phyloP scores from a whole-genome alignment of 2,113 vertebrate genomes.

The Colinus virginianus region DNA sequence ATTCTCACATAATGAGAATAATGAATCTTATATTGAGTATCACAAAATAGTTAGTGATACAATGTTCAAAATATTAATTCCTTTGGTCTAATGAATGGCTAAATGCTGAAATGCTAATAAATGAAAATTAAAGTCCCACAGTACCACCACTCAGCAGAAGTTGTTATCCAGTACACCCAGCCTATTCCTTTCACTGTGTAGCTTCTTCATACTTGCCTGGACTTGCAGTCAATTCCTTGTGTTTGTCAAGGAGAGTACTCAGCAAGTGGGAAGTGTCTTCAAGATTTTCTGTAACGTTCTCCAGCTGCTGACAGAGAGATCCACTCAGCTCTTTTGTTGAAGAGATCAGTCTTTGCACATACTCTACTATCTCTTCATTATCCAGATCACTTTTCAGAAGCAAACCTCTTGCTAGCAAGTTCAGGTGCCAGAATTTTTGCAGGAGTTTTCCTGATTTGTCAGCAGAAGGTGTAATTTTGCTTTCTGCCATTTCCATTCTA shows the following conservation, averaged over 20 bases:
- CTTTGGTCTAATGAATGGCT: neutral
- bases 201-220: constrained; percentile 68
- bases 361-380: neutral
- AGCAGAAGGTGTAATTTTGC: neutral
- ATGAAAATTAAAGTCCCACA: neutral
- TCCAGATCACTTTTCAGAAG: constrained; percentile 41
- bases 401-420: constrained; percentile 1
- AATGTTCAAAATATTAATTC: neutral
- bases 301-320: constrained; percentile 64
- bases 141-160: neutral
- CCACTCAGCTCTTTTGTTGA: constrained; percentile 57
- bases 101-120: neutral
- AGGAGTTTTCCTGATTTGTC: constrained; percentile 59
- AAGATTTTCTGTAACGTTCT: constrained; percentile 41
- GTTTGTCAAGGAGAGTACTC: constrained; percentile 44
- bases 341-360: constrained; percentile 33
- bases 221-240: constrained; percentile 28
- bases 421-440: constrained; percentile 70
- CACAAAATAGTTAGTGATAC: neutral
- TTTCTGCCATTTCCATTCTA: constrained; percentile 59
- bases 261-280: constrained; percentile 56
- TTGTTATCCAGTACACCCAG: neutral
- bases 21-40: neutral
- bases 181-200: neutral
- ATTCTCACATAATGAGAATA: neutral